phyloP scores from a whole-genome alignment of 2,113 vertebrate genomes.

The Anguilla rostrata region DNA sequence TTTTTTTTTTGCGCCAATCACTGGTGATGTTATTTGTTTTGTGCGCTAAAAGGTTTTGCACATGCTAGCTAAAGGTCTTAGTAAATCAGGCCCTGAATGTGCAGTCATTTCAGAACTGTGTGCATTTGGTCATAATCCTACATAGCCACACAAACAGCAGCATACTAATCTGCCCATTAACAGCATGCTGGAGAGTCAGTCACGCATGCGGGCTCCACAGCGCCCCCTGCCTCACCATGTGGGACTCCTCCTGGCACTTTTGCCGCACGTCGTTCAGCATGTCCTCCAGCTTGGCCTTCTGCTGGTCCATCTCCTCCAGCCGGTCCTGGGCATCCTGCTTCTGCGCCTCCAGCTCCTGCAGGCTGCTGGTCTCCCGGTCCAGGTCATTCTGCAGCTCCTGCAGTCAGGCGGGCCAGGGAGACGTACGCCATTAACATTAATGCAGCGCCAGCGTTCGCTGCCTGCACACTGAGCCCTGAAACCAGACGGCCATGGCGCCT shows the following conservation, averaged over 20 bases:
- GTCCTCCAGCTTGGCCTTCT: conserved; percentile 92
- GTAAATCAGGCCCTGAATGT: too few species aligned
- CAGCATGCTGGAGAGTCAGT: not conserved
- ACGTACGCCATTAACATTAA: too few species aligned
- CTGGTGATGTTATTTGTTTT: too few species aligned
- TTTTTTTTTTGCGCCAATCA: too few species aligned
- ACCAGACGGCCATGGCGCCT: not conserved
- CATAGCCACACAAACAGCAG: too few species aligned
- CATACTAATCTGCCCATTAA: not conserved
- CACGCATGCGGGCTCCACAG: not conserved
- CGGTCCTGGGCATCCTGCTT: conserved; percentile 95
- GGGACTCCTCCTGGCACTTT: conserved; percentile 94
- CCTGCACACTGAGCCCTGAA: not conserved
- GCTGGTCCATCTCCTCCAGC: conserved; percentile 97
- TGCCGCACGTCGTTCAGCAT: conserved; percentile 90
- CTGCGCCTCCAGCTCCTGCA: conserved; percentile 93
- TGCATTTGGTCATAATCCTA: too few species aligned
- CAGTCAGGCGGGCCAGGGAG: not conserved
- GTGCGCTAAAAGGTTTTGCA: too few species aligned
- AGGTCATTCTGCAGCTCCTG: conserved; percentile 95
- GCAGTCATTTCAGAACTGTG: too few species aligned
- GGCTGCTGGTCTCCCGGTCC: conserved; percentile 83
- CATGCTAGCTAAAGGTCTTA: too few species aligned
- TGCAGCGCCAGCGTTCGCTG: too few species aligned
- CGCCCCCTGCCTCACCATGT: conserved; percentile 77